These are phyloP conservation scores for Parnassius orleans DNA, from an alignment of 2,888 invertebrate species.

Conservation along the genomic window DNA sequence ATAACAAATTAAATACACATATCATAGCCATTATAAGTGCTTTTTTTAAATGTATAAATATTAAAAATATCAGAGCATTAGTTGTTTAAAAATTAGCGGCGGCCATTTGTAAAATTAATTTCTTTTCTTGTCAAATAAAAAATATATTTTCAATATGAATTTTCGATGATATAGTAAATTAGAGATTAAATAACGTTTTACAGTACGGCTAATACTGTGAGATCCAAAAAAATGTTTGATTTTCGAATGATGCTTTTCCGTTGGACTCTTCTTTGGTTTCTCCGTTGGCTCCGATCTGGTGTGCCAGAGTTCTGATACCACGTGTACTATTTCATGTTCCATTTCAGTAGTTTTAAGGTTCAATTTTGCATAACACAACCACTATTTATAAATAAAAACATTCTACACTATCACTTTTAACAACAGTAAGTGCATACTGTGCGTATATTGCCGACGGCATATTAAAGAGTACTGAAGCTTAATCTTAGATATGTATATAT, in stretches of 20 bases:
- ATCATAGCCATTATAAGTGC: too few relatives aligned
- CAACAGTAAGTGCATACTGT: neutral
- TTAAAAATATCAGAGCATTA: too few relatives aligned
- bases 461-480: slow-evolving; percentile 22
- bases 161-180: too few relatives aligned
- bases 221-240: slow-evolving; percentile 52
- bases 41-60: too few relatives aligned
- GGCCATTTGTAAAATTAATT: too few relatives aligned
- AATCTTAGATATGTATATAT: slow-evolving; percentile 23
- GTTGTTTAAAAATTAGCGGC: too few relatives aligned
- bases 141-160: too few relatives aligned
- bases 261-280: slow-evolving; percentile 51
- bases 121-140: too few relatives aligned
- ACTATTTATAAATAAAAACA: slow-evolving; percentile 6
- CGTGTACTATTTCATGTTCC: slow-evolving; percentile 34
- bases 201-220: slow-evolving; percentile 41
- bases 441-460: neutral
- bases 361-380: slow-evolving; percentile 8
- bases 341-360: slow-evolving; percentile 25
- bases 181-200: slow-evolving; percentile 38
- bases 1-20: too few relatives aligned
- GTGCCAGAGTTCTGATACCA: slow-evolving; percentile 25
- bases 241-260: slow-evolving; percentile 51
- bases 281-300: slow-evolving; percentile 27
- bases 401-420: slow-evolving; percentile 6